phyloP scores from a whole-genome alignment of 2,113 vertebrate genomes.

The Delphinapterus leucas region DNA sequence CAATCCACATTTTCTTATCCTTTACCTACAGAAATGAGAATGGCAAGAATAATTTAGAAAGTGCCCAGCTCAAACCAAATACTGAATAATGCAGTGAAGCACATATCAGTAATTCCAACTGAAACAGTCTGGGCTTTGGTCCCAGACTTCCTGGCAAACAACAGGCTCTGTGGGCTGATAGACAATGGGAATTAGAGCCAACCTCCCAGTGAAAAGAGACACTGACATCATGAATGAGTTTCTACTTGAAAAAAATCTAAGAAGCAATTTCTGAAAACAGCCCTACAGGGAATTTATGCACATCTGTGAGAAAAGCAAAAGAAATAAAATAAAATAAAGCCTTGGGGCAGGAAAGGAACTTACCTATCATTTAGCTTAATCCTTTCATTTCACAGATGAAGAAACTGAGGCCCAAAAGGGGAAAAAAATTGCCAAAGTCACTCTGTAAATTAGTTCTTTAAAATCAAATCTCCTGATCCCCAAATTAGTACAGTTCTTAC shows the following conservation, averaged over 20 bases:
- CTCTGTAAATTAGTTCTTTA: constrained; percentile 26
- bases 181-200: constrained; percentile 5
- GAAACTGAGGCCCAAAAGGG: not conserved
- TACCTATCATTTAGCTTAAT: not conserved
- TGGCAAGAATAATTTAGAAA: not conserved
- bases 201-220: not conserved
- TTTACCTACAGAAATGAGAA: not conserved
- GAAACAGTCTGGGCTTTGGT: constrained; percentile 21
- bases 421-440: not conserved
- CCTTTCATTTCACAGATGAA: constrained; percentile 12
- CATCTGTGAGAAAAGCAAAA: constrained; percentile 20
- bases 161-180: not conserved
- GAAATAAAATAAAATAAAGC: not conserved
- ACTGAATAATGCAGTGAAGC: not conserved
- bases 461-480: not conserved
- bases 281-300: not conserved
- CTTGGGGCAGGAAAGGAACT: not conserved
- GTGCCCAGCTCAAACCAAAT: not conserved
- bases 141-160: constrained; percentile 18
- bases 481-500: not conserved
- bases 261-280: constrained; percentile 19
- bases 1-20: not conserved
- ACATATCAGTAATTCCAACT: not conserved
- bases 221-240: not conserved
- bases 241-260: not conserved